Evolutionary conservation across 2,888 invertebrate species (phyloP), one percentile per base, ranked within the genome.

Genomic region (Apamea epomidion): DNA sequence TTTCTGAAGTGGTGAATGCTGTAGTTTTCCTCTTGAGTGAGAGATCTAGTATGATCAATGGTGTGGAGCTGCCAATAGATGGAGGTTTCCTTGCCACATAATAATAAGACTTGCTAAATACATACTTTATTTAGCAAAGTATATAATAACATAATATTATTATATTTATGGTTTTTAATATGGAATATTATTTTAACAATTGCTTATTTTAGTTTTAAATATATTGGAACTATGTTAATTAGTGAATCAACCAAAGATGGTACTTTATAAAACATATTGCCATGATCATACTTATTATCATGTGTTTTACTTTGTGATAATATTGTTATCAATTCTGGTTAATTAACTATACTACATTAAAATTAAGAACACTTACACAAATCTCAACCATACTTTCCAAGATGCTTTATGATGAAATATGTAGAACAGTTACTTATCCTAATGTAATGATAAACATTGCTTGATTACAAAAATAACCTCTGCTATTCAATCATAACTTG

Each of bases 1-100:
- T 98, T 1, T 97, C 98, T 16, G 99, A 99, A 92, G 99, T 99
- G 8, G 98, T 98, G 2, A 98, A 99, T 93, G 98, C 98, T 4
- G 97, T 98, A 54, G 94, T 98, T 58, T 99, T 98, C 94, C 97
- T 99, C 71, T 96, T 99, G 62, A 98, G 99, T 87, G 96, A 96
- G 37, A 97, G 98, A 88, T 98, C 99, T 7, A 98, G 98, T 78
- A 99, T 99, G 98, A 98, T 99, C 76, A 98, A 97, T 88, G 99
- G 99, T 7, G 97, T 97, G 14, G 97, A 97, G 75, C 94, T 99
- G 76, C 98, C 98, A 0, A 97, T 99, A 60, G 99, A 99, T 92
- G 99, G 99, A 45, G 99, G 99, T 82, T 98, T 97, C 91, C 95
- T 97, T 68, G 97, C 97, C 65, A 96, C 96, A 94, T 97, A 96